A percentile compares a stretch with the other conserved stretches of the same genome.
These are phyloP conservation scores for Mesoligia furuncula DNA, from an alignment of 2,888 invertebrate genomes.

Conservation along the genomic window DNA sequence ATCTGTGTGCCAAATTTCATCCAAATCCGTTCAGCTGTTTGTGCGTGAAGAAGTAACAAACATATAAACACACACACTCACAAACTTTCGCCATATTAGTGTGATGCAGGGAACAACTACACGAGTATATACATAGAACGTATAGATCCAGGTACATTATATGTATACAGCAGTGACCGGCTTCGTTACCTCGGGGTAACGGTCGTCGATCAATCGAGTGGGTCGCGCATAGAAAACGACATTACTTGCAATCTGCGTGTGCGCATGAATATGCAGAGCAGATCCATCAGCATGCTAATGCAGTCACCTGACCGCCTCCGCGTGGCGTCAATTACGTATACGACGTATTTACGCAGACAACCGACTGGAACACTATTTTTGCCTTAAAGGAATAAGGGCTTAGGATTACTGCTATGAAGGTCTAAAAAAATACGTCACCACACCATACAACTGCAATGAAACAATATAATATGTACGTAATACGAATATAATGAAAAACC, in stretches of 20 bases:
- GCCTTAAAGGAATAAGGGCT: neutral
- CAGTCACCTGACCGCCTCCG: conserved; percentile 67
- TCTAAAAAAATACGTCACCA: neutral
- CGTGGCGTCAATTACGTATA: conserved; percentile 68
- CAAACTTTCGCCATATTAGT: too few relatives aligned
- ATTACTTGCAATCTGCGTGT: conserved; percentile 66
- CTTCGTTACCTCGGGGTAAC: conserved; percentile 61
- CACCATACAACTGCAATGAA: neutral
- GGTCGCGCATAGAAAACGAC: conserved; percentile 65
- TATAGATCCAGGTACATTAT: conserved; percentile 33
- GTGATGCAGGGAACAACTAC: conserved; percentile 8
- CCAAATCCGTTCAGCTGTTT: too few relatives aligned
- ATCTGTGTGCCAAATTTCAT: too few relatives aligned
- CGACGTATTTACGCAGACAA: conserved; percentile 56
- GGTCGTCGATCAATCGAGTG: conserved; percentile 65
- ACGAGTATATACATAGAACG: neutral
- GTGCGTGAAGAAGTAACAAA: too few relatives aligned
- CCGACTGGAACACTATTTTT: conserved; percentile 22
- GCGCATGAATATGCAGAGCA: conserved; percentile 75
- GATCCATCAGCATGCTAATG: conserved; percentile 78
- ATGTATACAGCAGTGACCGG: conserved; percentile 38
- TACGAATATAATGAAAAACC: neutral
- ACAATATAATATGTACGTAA: too few relatives aligned
- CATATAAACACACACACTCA: too few relatives aligned
- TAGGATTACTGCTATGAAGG: neutral